Base-by-base conservation (phyloP, 1,140 invertebrate species). In the Leptoteleia sp. region DNA sequence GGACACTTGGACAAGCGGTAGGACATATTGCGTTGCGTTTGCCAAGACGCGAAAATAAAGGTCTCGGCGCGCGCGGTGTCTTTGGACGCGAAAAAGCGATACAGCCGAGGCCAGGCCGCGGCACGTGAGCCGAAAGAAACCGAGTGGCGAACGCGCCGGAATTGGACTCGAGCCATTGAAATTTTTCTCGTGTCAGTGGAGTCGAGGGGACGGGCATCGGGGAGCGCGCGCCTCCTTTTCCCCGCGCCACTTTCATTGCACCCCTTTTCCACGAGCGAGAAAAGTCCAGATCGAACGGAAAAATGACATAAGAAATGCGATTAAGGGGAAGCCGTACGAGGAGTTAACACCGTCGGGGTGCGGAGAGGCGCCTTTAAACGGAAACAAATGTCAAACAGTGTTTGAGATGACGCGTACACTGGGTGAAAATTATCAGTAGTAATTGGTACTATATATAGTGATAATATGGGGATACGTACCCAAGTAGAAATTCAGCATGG, bases 161-260 rank as follows among this genome's bases (percentile, higher is more conserved):
- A 48, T 62, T 62, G 57, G 57, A 62, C 16, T n/a, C 31, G 43
- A 48, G 57, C 57, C 57, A 62, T 33, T 16, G 57, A 48, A 35
- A 62, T 62, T 62, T 62, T 40, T 37, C 12, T 25, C 42, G 43
- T 40, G 17, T 62, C 57, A 40, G 19, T 62, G 43, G 43, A 19
- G 35, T 61, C 25, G 35, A 40, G 52, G 16, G n/a, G 33, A n/a
- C 27, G 27, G 27, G 9, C 4, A 1, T 54, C 35, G 47, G n/a
- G 1, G 4, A 5, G 31, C 15, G 11, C 19, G 9, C 17, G n/a
- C n/a, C n/a, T n/a, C 17, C 9, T 13, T 16, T 42, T 27, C 22
- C 0, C n/a, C 9, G 25, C 9, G 19, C 19, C 27, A 29, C 17
- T 55, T 55, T 55, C 37, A 15, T 42, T 55, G 47, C 13, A 9